phyloP scores from a whole-genome alignment of 2,797 vertebrate genomes.

The Caiman crocodilus region DNA sequence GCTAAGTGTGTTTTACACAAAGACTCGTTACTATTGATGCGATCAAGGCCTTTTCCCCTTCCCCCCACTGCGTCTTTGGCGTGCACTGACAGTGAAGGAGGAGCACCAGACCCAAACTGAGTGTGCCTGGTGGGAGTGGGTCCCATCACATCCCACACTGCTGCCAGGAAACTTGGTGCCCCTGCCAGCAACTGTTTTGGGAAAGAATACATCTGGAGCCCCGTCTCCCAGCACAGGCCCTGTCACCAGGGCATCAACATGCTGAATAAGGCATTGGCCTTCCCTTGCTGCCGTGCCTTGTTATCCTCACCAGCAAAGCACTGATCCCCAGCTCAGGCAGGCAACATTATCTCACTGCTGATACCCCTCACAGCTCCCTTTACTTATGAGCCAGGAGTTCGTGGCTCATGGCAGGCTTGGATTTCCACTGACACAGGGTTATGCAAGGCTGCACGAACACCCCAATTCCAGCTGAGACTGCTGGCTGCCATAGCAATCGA shows the following conservation, averaged over 20 bases:
- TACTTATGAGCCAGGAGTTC: too few species aligned
- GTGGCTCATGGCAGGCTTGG: too few species aligned
- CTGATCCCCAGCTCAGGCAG: neutral
- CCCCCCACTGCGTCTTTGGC: neutral
- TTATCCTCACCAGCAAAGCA: neutral
- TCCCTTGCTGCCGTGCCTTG: neutral
- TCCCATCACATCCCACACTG: neutral
- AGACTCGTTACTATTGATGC: constrained; percentile 63
- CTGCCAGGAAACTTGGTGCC: too few species aligned
- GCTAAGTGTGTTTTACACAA: constrained; percentile 76
- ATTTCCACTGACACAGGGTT: too few species aligned
- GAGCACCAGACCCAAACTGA: neutral
- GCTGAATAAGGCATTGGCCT: neutral
- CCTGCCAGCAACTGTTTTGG: neutral
- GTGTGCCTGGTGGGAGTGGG: neutral
- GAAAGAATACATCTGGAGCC: neutral
- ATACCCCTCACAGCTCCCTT: neutral
- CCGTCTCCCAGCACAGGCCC: neutral
- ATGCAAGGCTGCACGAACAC: neutral
- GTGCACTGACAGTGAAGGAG: neutral
- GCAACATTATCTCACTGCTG: neutral
- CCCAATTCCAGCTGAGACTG: neutral
- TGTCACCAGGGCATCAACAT: neutral
- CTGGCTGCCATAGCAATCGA: neutral
- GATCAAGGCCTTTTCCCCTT: constrained; percentile 5